phyloP scores from a whole-genome alignment of 2,888 invertebrate species.

The Eupithecia subfuscata region DNA sequence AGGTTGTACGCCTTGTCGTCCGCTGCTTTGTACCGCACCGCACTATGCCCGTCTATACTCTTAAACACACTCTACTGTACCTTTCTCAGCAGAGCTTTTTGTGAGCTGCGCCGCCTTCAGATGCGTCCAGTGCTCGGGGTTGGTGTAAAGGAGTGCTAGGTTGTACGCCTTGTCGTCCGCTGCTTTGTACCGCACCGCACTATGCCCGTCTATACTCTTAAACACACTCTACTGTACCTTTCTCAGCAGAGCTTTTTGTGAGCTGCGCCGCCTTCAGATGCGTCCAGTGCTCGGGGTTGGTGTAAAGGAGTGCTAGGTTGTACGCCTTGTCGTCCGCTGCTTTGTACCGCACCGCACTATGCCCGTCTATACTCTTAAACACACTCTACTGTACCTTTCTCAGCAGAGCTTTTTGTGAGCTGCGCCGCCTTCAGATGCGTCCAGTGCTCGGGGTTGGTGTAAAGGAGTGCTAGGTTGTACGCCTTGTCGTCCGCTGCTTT shows the following conservation, averaged over 20 bases:
- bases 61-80: constrained; percentile 46
- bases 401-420: constrained; percentile 62
- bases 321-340: no score
- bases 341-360: constrained; percentile 78
- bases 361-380: constrained; percentile 58
- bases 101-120: constrained; percentile 65
- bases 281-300: constrained; percentile 65
- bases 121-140: constrained; percentile 65
- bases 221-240: no score
- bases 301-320: no score
- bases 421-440: constrained; percentile 61
- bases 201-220: constrained; percentile 75
- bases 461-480: constrained; percentile 77
- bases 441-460: constrained; percentile 68
- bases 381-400: constrained; percentile 61
- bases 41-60: constrained; percentile 70
- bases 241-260: no score
- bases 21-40: constrained; percentile 74
- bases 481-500: constrained; percentile 74
- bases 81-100: constrained; percentile 65
- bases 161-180: constrained; percentile 76
- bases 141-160: constrained; percentile 73
- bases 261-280: no score
- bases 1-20: constrained; percentile 78
- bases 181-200: constrained; percentile 78